A percentile compares a stretch with the other conserved stretches of the same genome.
These are phyloP conservation scores for Sarcophaga peregrina DNA, from an alignment of 1,140 invertebrate genomes.

Conservation along the genomic window DNA sequence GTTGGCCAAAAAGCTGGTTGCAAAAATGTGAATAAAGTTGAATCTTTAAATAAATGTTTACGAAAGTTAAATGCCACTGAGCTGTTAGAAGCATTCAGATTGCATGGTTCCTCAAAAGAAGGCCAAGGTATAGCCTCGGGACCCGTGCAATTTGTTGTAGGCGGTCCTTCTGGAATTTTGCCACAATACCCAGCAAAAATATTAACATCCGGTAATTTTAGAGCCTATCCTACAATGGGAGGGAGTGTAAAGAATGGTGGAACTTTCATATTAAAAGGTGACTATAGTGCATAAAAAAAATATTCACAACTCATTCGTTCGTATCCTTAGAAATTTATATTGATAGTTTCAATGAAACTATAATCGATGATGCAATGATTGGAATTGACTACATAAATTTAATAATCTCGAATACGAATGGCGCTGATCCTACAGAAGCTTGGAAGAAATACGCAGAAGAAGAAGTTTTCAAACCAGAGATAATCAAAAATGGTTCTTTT, in stretches of 20 bases:
- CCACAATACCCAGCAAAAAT: conserved; percentile 61
- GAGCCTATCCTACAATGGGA: conserved; percentile 61
- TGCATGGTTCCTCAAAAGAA: conserved; percentile 53
- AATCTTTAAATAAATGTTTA: conserved; percentile 57
- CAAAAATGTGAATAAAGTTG: conserved; percentile 54
- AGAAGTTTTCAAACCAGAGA: conserved; percentile 54
- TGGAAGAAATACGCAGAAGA: conserved; percentile 60
- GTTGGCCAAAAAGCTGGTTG: conserved; percentile 59
- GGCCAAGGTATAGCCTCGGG: conserved; percentile 52
- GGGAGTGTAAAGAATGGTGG: conserved; percentile 63
- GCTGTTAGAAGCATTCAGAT: conserved; percentile 55
- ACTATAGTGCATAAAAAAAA: background rate
- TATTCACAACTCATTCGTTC: background rate
- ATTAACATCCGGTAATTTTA: conserved; percentile 56
- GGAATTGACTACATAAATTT: conserved; percentile 57
- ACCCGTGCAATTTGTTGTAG: conserved; percentile 61
- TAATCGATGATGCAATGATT: conserved; percentile 53
- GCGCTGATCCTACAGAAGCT: conserved; percentile 57
- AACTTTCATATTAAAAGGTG: conserved; percentile 60
- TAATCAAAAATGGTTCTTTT: conserved; percentile 59
- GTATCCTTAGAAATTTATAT: conserved; percentile 55
- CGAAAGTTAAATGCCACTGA: conserved; percentile 56
- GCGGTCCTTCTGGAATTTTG: conserved; percentile 61
- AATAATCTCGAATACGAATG: conserved; percentile 61
- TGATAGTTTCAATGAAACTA: conserved; percentile 60